phyloP scores from a whole-genome alignment of 2,797 vertebrate species.

The Luscinia luscinia region DNA sequence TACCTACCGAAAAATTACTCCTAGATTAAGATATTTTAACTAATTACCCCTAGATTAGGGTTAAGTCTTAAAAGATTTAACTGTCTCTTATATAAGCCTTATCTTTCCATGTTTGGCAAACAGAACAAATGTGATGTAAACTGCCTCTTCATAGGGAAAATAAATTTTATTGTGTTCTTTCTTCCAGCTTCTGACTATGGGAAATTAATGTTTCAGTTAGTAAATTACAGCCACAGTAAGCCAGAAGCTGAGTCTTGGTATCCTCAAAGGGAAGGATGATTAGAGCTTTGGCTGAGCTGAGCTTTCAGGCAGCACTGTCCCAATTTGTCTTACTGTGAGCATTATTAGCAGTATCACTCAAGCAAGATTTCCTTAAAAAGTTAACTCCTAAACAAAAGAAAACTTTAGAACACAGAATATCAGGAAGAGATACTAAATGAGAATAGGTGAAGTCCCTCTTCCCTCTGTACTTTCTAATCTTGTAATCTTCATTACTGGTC shows the following conservation, averaged over 20 bases:
- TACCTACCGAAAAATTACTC: background rate
- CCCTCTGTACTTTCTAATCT: background rate
- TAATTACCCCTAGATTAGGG: background rate
- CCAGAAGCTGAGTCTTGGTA: background rate
- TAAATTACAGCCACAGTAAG: background rate
- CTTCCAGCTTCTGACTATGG: background rate
- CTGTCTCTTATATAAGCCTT: background rate
- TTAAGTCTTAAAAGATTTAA: background rate
- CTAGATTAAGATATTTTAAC: background rate
- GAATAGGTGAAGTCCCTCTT: background rate
- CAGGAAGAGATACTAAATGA: background rate
- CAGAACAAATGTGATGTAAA: background rate
- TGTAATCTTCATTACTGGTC: background rate
- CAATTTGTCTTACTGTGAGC: background rate
- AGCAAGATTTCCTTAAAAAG: background rate
- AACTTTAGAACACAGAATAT: background rate
- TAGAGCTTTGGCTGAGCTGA: background rate
- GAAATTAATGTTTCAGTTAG: background rate
- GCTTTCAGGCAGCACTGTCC: background rate
- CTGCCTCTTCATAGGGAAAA: background rate
- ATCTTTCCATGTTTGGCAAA: background rate
- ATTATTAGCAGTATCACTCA: background rate
- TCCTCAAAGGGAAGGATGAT: too few relatives aligned
- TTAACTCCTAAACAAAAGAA: background rate
- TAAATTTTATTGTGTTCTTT: background rate